Conservation (phyloP, 2,797 vertebrate species). For the Rhinatrema bivittatum region DNA sequence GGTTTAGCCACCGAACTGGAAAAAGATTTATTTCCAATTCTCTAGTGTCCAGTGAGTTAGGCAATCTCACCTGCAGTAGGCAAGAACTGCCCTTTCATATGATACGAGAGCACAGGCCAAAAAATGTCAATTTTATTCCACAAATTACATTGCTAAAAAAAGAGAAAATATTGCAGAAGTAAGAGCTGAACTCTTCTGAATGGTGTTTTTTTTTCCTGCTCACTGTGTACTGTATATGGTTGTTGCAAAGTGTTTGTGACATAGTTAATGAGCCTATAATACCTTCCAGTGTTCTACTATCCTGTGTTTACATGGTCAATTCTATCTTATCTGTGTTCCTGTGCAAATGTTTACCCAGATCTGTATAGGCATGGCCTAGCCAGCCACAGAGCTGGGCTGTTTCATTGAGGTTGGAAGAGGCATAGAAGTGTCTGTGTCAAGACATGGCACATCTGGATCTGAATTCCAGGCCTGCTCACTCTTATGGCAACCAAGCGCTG, state of each 20-base stretch:
- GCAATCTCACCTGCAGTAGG: too few species aligned
- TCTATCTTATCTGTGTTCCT: conserved; percentile 34
- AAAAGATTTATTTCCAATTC: too few species aligned
- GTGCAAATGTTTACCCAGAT: conserved; percentile 38
- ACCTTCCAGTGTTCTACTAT: conserved; percentile 27
- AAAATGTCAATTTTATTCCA: too few species aligned
- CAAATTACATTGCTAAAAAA: too few species aligned
- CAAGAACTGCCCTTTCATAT: too few species aligned
- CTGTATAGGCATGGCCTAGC: conserved; percentile 12
- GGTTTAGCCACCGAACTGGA: too few species aligned
- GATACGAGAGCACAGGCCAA: too few species aligned
- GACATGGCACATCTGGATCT: conserved; percentile 31
- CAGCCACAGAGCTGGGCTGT: conserved; percentile 11
- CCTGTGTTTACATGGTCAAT: conserved; percentile 26
- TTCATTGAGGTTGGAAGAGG: conserved; percentile 13
- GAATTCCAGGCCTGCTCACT: neutral
- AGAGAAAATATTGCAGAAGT: too few species aligned
- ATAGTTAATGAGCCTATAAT: conserved; percentile 32
- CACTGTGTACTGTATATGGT: neutral
- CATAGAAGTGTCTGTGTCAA: neutral
- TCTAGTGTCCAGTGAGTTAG: too few species aligned
- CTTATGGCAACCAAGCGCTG: neutral
- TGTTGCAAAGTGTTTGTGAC: conserved; percentile 4
- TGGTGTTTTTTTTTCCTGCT: conserved; percentile 11
- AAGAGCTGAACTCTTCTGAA: too few species aligned